A percentile compares a stretch with the other conserved stretches of the same genome.
Evolutionary conservation across 2,888 invertebrate genomes (phyloP).

Genomic region (Dorcus parallelipipedus): DNA sequence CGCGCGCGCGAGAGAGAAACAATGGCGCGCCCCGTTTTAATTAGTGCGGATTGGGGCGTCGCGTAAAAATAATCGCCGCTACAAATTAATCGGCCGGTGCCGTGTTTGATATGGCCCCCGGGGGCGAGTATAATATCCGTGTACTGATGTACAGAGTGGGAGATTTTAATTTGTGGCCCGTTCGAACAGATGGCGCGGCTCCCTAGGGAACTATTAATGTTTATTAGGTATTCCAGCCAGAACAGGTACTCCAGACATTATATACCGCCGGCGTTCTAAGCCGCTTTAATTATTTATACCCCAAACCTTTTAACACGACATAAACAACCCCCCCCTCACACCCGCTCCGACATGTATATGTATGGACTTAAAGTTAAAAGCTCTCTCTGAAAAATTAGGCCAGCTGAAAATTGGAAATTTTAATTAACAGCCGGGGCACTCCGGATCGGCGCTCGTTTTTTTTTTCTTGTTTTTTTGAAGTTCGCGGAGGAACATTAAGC

Average conservation of each 20-base stretch:
- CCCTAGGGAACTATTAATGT: not conserved
- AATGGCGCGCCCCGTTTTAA: too few relatives aligned
- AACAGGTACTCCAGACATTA: not conserved
- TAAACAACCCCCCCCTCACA: not conserved
- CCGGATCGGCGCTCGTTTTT: too few relatives aligned
- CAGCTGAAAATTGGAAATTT: too few relatives aligned
- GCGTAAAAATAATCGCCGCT: too few relatives aligned
- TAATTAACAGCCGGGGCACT: too few relatives aligned
- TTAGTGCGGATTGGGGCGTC: too few relatives aligned
- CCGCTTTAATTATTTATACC: not conserved
- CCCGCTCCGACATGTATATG: too few relatives aligned
- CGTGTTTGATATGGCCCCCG: not conserved
- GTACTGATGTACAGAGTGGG: not conserved
- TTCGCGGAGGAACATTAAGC: too few relatives aligned
- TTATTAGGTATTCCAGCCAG: not conserved
- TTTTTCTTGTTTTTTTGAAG: too few relatives aligned
- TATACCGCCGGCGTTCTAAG: not conserved
- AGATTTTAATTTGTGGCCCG: not conserved
- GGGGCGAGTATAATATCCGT: not conserved
- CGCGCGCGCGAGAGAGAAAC: too few relatives aligned
- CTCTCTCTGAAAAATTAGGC: too few relatives aligned
- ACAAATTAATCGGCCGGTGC: not conserved
- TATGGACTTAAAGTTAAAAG: too few relatives aligned
- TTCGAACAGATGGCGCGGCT: not conserved
- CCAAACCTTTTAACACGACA: not conserved